Evolutionary conservation across 37 sponge, comb jelly and placozoan genomes (phyloP).

Genomic region (Agelas oroides): DNA sequence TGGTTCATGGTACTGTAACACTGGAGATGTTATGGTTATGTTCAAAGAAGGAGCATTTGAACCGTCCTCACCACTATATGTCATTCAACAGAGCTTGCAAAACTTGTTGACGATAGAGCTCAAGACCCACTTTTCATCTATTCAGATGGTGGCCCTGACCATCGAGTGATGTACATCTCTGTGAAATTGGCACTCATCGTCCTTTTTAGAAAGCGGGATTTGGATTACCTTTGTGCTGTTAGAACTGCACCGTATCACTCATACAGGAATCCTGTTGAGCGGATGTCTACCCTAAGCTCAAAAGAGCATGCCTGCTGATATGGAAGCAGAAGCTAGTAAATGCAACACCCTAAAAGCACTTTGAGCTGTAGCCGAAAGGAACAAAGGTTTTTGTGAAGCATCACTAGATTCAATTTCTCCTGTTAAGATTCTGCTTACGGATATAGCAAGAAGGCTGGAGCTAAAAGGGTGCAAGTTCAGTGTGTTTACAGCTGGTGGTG

Average conservation of each 20-base stretch:
- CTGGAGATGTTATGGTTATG: slow-evolving; percentile 34
- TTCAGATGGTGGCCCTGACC: slow-evolving; percentile 61
- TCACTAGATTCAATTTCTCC: slow-evolving; percentile 13
- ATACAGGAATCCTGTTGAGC: slow-evolving; percentile 20
- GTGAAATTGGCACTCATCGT: slow-evolving; percentile 22
- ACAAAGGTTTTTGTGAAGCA: neutral
- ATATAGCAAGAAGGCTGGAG: neutral
- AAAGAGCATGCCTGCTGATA: neutral
- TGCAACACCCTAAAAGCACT: slow-evolving; percentile 26
- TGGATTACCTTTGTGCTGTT: slow-evolving; percentile 27
- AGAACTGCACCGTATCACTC: slow-evolving; percentile 39
- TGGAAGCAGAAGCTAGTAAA: slow-evolving; percentile 33
- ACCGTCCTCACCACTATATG: slow-evolving; percentile 33
- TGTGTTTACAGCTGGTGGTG: neutral
- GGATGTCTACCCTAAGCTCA: slow-evolving; percentile 38
- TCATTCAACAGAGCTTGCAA: slow-evolving; percentile 29
- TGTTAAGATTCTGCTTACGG: neutral
- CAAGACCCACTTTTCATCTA: slow-evolving; percentile 3
- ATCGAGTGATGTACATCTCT: slow-evolving; percentile 27
- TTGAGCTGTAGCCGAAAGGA: neutral
- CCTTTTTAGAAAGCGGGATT: slow-evolving; percentile 17
- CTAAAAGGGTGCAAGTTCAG: slow-evolving; percentile 16
- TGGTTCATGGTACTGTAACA: slow-evolving; percentile 9
- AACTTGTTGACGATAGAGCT: neutral
- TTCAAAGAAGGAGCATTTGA: slow-evolving; percentile 50